Conservation (phyloP, 1,140 invertebrate species). For the Drosophila takahashii region DNA sequence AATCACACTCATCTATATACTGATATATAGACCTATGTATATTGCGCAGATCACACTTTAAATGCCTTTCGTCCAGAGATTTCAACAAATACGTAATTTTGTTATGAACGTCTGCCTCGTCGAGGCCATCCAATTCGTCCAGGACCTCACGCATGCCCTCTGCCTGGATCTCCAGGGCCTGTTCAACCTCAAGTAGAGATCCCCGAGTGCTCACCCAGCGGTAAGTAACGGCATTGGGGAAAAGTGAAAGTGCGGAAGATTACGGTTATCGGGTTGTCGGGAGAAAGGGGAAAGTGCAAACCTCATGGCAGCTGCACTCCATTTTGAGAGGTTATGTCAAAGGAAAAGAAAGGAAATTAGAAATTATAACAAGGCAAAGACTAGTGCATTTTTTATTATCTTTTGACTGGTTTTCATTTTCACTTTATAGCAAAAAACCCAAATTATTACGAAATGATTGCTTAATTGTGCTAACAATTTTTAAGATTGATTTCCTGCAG, state of each 20-base stretch:
- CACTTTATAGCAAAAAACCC: too few relatives aligned
- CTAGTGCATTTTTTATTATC: too few relatives aligned
- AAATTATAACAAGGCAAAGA: background rate
- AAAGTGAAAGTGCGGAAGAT: slow-evolving; percentile 37
- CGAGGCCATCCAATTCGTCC: slow-evolving; percentile 74
- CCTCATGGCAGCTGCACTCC: slow-evolving; percentile 44
- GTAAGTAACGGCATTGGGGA: slow-evolving; percentile 38
- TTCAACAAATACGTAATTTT: slow-evolving; percentile 75
- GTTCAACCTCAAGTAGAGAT: slow-evolving; percentile 60
- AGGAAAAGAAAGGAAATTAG: background rate
- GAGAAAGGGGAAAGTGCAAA: slow-evolving; percentile 21
- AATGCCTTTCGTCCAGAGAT: slow-evolving; percentile 78
- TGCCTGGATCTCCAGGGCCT: slow-evolving; percentile 69
- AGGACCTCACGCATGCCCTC: slow-evolving; percentile 72
- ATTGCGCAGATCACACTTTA: slow-evolving; percentile 56
- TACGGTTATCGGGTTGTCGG: slow-evolving; percentile 31
- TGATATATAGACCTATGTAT: slow-evolving; percentile 54
- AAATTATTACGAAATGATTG: too few relatives aligned
- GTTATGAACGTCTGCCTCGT: slow-evolving; percentile 77
- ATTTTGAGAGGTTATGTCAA: slow-evolving; percentile 52
- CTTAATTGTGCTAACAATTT: too few relatives aligned
- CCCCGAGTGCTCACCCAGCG: slow-evolving; percentile 23
- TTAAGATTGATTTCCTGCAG: too few relatives aligned
- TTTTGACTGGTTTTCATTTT: too few relatives aligned
- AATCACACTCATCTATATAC: slow-evolving; percentile 40